A percentile compares a stretch with the other conserved stretches of the same genome.
These are phyloP conservation scores for Phenganax stokvisi DNA, from an alignment of 92 coral and sea anemone species.

Conservation along the genomic window DNA sequence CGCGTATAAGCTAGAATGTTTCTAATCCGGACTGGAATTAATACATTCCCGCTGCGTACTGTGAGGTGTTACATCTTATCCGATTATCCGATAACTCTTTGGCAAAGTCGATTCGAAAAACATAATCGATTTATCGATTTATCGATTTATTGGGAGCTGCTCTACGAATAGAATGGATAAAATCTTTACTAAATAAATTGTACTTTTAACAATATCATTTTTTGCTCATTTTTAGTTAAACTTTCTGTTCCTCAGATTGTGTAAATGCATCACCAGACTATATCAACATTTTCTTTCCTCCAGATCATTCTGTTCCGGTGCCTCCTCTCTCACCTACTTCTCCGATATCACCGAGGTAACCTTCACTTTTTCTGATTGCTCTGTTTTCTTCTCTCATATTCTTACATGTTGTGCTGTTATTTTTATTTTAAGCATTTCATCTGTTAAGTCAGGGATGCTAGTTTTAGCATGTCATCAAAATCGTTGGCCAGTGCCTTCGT, in stretches of 20 bases:
- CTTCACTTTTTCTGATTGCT: neutral
- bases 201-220: neutral
- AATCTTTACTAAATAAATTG: neutral
- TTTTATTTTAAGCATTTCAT: neutral
- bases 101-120: no score
- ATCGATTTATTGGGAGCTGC: no score
- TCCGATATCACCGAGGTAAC: constrained; percentile 14
- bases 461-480: constrained; percentile 20
- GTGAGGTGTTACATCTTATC: no score
- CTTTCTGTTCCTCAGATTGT: neutral
- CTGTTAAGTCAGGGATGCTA: neutral
- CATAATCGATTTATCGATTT: no score
- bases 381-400: neutral
- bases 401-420: neutral
- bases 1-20: no score
- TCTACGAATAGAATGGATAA: neutral
- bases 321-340: constrained; percentile 11
- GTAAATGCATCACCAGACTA: neutral
- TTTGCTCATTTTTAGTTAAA: no score
- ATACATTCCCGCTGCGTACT: no score
- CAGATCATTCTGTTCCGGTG: neutral
- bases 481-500: constrained; percentile 23
- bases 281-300: neutral
- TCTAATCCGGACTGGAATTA: no score
- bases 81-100: no score